Conservation (phyloP, 2,797 vertebrate species). For the Ibycter americanus region DNA sequence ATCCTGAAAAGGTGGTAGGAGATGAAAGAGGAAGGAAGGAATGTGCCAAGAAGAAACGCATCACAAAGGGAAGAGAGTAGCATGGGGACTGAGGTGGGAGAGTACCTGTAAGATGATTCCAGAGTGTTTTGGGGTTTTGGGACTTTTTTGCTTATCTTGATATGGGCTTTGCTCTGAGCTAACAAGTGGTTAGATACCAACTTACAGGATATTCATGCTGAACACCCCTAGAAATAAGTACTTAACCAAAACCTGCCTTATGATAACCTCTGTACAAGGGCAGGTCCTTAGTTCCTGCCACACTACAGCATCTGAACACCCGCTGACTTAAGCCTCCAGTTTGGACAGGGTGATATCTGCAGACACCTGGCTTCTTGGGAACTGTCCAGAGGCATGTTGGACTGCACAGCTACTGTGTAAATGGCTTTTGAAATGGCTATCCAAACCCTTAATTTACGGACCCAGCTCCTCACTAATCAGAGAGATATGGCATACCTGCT, state of each 20-base stretch:
- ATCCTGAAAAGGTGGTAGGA: neutral
- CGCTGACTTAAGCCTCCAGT: neutral
- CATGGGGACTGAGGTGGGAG: neutral
- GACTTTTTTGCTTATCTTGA: neutral
- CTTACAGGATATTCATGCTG: neutral
- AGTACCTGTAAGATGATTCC: neutral
- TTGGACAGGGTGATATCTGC: neutral
- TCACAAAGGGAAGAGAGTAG: neutral
- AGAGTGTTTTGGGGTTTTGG: neutral
- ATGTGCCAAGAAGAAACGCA: neutral
- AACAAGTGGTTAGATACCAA: neutral
- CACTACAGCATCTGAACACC: neutral
- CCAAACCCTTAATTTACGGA: neutral
- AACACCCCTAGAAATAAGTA: neutral
- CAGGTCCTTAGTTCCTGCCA: neutral
- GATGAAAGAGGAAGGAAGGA: neutral
- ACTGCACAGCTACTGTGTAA: neutral
- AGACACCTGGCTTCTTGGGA: neutral
- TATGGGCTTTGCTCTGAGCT: neutral
- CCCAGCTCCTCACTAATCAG: neutral
- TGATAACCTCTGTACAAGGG: neutral
- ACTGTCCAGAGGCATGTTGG: neutral
- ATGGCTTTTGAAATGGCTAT: neutral
- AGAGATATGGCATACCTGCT: neutral
- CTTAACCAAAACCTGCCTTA: neutral